These are phyloP conservation scores for Motacilla alba DNA, from an alignment of 2,113 vertebrate species.

Conservation along the genomic window DNA sequence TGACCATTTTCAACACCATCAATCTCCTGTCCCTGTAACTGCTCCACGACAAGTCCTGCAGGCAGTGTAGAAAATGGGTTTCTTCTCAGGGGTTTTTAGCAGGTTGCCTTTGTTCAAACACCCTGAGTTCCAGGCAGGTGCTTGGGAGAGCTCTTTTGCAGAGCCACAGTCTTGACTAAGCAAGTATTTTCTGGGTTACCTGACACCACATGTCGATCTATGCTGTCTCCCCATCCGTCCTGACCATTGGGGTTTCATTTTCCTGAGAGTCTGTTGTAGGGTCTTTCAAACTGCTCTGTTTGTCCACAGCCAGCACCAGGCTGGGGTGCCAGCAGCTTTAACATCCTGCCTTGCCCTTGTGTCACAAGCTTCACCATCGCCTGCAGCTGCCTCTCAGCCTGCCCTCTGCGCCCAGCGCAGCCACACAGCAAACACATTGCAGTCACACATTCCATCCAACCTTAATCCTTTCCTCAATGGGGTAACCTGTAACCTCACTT, in stretches of 20 bases:
- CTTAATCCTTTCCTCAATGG: neutral
- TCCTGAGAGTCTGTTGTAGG: neutral
- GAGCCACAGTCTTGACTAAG: neutral
- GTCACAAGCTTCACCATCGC: neutral
- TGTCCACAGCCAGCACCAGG: accelerated
- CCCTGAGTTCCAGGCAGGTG: neutral
- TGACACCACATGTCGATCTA: neutral
- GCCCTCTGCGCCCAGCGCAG: neutral
- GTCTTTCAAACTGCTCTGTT: neutral
- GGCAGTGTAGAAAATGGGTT: neutral
- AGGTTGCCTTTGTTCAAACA: neutral
- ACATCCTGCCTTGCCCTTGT: neutral
- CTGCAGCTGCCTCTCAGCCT: neutral
- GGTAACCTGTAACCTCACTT: neutral
- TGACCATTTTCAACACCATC: neutral
- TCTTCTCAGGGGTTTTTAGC: neutral
- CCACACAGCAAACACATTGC: neutral
- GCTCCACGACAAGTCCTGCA: accelerated
- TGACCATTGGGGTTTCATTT: neutral
- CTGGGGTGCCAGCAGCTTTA: accelerated
- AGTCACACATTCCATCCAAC: neutral
- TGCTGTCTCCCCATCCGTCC: neutral
- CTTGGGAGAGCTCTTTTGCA: neutral
- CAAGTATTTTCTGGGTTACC: neutral
- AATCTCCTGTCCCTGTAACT: neutral